Evolutionary conservation across 2,888 invertebrate species (phyloP), one percentile per base, ranked within the genome.

Genomic region (Heliconius sara): DNA sequence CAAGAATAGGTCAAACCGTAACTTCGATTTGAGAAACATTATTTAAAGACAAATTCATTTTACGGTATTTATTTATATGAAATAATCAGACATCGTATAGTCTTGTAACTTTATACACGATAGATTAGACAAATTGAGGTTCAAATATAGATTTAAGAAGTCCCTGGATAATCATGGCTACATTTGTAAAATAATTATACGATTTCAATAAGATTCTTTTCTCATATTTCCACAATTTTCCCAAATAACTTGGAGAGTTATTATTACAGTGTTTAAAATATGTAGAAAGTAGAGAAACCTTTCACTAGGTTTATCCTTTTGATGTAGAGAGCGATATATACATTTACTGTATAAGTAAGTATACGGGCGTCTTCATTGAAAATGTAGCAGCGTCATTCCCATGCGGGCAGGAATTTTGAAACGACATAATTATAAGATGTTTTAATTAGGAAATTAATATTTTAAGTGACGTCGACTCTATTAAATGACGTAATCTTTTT

Each of bases 371-470:
- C 73, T 78, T 65, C 73, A 80, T 77, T 68, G 25, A 63, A 60
- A 74, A 80, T 57, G 43, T 30, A 77, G 70, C 74, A 57, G 73
- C 22, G 71, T 73, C 68, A 68, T 78, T 81, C 67, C 66, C 80
- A 81, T 80, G 81, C 78, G 81, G 81, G 81, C 66, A 16, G 66
- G n/a, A 68, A 78, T 77, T 79, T 79, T 66, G 75, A 60, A 72
- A 77, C 65, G 76, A 70, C 68, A 80, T 73, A 76, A 81, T 80
- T 76, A 81, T 66, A 78, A 77, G 73, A 57, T 66, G 65, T 79
- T 74, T 52, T 77, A 81, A 79, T 79, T 79, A 77, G 73, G 63
- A 70, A 71, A 78, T 78, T 75, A 78, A 47, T 77, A 57, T 73
- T 74, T 73, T 68, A 67, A 77, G 72, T 67, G 77, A 52, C 39